Evolutionary conservation across 2,797 vertebrate species (phyloP), one percentile per base, ranked within the genome.

Genomic region (Enteromius anoplus): DNA sequence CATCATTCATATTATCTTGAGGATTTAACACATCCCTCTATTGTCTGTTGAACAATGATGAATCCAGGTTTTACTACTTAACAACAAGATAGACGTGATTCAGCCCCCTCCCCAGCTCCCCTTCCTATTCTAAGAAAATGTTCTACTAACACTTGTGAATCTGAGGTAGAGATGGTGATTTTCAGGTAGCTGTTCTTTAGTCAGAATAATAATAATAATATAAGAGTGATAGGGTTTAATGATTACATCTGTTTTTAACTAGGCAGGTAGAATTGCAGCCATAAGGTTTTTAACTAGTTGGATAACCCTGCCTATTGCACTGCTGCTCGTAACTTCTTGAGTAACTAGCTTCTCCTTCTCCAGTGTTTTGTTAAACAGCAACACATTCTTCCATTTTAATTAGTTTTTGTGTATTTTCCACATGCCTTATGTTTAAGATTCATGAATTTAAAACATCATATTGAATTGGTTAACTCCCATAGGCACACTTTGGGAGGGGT

Each of bases 351-450:
- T 17, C 21, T 75, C 4, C 19, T n/a, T 49, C 15, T 34, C 15
- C 40, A 66, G 17, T 37, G 53, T 6, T 78, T 70, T 32, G 77
- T 81, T 86, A 53, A 71, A 86, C 68, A 83, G 55, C 78, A 85
- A 80, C 62, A 32, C 26, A 12, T 47, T 21, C 3, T 29, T 9
- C 8, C 34, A 45, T 58, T 37, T 62, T 10, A 53, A 68, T 23
- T 42, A 3, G 32, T 66, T 75, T 26, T 47, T 8, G 12, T 70
- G 26, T 4, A 1, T 53, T 42, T 26, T 40, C 11, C n/a, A 47
- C 3, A 72, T 5, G 14, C 23, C 26, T 29, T 47, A 70, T 70
- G 42, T 71, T 29, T 29, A 29, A 23, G 21, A 29, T 14, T 75
- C 2, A 3, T 21, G 7, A 5, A 21, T 77, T 49, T 11, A 34